phyloP scores from a whole-genome alignment of 2,888 invertebrate genomes.

The Sepioteuthis lessoniana region DNA sequence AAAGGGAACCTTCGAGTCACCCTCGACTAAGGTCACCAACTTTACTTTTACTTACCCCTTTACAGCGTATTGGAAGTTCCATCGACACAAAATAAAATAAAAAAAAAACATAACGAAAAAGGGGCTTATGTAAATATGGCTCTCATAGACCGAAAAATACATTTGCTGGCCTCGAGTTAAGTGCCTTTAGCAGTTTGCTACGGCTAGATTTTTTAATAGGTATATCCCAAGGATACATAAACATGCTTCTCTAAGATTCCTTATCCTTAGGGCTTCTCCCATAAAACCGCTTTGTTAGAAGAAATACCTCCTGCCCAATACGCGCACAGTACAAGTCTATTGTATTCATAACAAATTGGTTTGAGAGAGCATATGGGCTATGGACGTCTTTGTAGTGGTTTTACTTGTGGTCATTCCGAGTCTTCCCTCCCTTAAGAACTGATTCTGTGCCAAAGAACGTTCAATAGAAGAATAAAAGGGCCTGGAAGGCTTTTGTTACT shows the following conservation, averaged over 20 bases:
- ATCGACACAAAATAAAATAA: too few relatives aligned
- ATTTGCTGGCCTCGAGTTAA: background rate
- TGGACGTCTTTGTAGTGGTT: constrained; percentile 13
- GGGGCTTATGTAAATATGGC: too few relatives aligned
- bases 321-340: background rate
- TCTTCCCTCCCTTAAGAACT: background rate
- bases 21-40: too few relatives aligned
- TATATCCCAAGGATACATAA: background rate
- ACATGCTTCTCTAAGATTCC: background rate
- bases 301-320: background rate
- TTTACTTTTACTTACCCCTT: too few relatives aligned
- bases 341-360: constrained; percentile 33
- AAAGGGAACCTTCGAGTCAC: too few relatives aligned
- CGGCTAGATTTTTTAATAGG: background rate
- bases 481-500: background rate
- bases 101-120: too few relatives aligned
- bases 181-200: background rate
- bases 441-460: background rate
- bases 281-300: background rate
- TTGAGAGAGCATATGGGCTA: background rate
- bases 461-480: background rate
- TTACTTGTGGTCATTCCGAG: background rate
- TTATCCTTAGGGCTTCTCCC: background rate
- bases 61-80: too few relatives aligned
- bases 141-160: background rate